Evolutionary conservation across 2,113 vertebrate species (phyloP), one percentile per base, ranked within the genome.

Genomic region (Ranitomeya imitator): DNA sequence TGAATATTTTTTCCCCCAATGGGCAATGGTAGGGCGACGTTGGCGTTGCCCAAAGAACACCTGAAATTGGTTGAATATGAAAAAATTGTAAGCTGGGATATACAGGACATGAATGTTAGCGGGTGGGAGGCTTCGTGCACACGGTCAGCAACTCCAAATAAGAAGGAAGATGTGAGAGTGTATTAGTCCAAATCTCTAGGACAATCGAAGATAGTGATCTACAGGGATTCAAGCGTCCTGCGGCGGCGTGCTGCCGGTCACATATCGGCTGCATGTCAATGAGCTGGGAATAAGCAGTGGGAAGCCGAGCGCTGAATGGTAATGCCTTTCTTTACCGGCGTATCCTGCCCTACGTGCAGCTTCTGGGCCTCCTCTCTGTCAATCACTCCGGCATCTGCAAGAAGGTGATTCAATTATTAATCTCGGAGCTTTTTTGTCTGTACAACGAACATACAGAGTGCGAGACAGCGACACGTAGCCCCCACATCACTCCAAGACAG

Each of bases 331-430:
- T 92, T 91, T 63, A 93, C 94, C 92, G 90, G 10, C 0, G 71
- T 90, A 0, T 91, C 85, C 85, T 90, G 93, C 9, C 52, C 89
- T 21, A 65, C 85, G 0, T 85, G 0, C 3, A 87, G 84, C 0
- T 90, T 92, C 87, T 69, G 0, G 7, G 57, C 89, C 86, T 88
- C 91, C 89, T 90, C 90, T 74, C 91, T 91, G 59, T 91, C 90
- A 18, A 93, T 93, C 87, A 94, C 88, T 78, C 91, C 93, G 2
- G 92, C 93, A 81, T 95, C 94, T 95, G 90, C 23, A 74, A 88
- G 89, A 88, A 85, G 57, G 16, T 65, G 73, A 88, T 84, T 84
- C 59, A 88, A 88, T 88, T 88, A 88, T 84, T 88, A 54, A 84
- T 84, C 61, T 65, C 61, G 54, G 12, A 1, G 0, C 14, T 60